A percentile compares a stretch with the other conserved stretches of the same genome.
Conservation (phyloP, 2,888 invertebrate species). For the Drosophila aldrichi region DNA sequence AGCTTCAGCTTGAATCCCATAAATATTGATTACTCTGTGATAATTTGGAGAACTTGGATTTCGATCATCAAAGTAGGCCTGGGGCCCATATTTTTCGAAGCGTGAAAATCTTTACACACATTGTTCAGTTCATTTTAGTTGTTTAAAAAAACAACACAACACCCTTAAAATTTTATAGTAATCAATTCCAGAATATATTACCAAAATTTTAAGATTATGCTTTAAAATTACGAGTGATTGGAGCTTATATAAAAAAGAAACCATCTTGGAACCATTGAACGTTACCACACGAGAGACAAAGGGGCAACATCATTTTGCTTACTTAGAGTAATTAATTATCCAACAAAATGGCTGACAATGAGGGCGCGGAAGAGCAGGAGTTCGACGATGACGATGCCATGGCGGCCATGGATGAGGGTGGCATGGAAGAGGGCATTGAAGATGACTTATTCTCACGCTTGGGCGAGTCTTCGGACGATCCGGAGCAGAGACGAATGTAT, state of each 20-base stretch:
- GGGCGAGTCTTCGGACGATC: constrained; percentile 76
- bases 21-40: not conserved
- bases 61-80: constrained; percentile 29
- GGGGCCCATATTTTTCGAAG: not conserved
- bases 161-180: constrained; percentile 49
- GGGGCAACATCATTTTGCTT: constrained; percentile 1
- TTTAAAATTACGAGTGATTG: constrained; percentile 34
- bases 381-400: constrained; percentile 50
- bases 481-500: constrained; percentile 76
- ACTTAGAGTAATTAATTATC: not conserved
- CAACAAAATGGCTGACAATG: constrained; percentile 52
- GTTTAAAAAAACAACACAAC: constrained; percentile 50
- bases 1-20: not conserved
- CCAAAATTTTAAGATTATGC: constrained; percentile 51
- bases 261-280: constrained; percentile 6
- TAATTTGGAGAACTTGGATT: not conserved
- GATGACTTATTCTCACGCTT: constrained; percentile 72
- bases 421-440: constrained; percentile 59
- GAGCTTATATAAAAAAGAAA: constrained; percentile 19
- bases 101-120: not conserved
- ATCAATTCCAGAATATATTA: constrained; percentile 42
- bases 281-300: not conserved
- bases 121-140: constrained; percentile 63
- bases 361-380: constrained; percentile 56
- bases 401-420: constrained; percentile 35